Conservation (phyloP, 2,113 vertebrate genomes). For the Dasyornis broadbenti region DNA sequence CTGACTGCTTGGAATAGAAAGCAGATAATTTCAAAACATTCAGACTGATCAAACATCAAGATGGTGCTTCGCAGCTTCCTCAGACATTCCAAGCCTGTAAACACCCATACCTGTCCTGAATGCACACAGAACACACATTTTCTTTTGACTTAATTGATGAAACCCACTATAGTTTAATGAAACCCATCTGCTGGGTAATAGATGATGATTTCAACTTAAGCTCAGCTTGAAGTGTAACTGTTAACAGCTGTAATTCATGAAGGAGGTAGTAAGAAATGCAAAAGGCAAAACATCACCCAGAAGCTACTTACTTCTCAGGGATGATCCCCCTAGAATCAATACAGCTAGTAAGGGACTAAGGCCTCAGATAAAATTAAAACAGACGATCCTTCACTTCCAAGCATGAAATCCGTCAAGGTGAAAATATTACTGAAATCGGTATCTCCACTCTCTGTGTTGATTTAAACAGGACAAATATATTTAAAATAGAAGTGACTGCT, state of each 20-base stretch:
- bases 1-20: slow-evolving; percentile 17
- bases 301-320: background rate
- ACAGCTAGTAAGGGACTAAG: background rate
- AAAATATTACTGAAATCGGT: background rate
- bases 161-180: background rate
- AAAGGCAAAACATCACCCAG: background rate
- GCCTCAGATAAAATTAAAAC: background rate
- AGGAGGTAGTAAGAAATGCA: background rate
- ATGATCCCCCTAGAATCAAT: background rate
- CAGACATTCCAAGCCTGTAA: background rate
- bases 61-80: background rate
- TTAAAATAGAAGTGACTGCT: background rate
- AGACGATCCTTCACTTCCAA: background rate
- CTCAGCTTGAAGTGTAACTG: background rate
- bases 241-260: background rate
- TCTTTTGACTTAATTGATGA: background rate
- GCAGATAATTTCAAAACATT: slow-evolving; percentile 3
- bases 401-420: background rate
- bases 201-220: background rate
- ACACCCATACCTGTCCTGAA: background rate
- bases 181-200: background rate
- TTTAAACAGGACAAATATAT: background rate
- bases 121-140: background rate
- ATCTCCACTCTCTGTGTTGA: background rate
- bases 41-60: background rate